Conservation (phyloP, 1,140 invertebrate genomes). For the Subanguina moxae region DNA sequence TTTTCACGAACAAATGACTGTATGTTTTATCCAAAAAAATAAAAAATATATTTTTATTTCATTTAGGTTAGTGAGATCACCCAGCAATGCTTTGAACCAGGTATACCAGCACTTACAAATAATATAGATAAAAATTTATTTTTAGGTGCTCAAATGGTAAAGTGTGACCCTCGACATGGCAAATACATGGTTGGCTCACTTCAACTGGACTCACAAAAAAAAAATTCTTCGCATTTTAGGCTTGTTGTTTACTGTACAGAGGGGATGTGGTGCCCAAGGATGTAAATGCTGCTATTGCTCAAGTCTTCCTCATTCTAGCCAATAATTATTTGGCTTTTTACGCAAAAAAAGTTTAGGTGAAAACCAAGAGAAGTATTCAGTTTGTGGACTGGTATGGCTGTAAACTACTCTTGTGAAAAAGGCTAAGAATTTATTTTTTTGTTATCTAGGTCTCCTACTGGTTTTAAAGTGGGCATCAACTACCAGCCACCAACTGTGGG, state of each 20-base stretch:
- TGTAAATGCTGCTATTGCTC: slow-evolving; percentile 29
- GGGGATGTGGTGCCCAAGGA: slow-evolving; percentile 72
- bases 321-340: background rate
- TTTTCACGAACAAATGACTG: slow-evolving; percentile 74
- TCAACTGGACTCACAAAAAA: background rate
- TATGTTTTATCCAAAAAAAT: slow-evolving; percentile 56
- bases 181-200: slow-evolving; percentile 48
- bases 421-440: background rate
- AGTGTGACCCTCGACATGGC: slow-evolving; percentile 60
- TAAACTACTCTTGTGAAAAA: background rate
- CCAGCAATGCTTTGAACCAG: slow-evolving; percentile 77
- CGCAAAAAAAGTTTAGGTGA: background rate
- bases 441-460: slow-evolving; percentile 4
- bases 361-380: background rate
- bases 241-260: slow-evolving; percentile 67
- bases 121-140: too few species aligned
- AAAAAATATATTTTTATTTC: slow-evolving; percentile 4
- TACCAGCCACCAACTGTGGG: slow-evolving; percentile 33
- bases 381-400: background rate
- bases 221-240: slow-evolving; percentile 26
- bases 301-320: background rate
- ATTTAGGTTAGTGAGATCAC: slow-evolving; percentile 70
- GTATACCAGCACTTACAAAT: too few species aligned
- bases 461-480: slow-evolving; percentile 33
- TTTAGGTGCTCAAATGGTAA: slow-evolving; percentile 81